Evolutionary conservation across 2,113 vertebrate species (phyloP).

Genomic region (Ptyas mucosa): DNA sequence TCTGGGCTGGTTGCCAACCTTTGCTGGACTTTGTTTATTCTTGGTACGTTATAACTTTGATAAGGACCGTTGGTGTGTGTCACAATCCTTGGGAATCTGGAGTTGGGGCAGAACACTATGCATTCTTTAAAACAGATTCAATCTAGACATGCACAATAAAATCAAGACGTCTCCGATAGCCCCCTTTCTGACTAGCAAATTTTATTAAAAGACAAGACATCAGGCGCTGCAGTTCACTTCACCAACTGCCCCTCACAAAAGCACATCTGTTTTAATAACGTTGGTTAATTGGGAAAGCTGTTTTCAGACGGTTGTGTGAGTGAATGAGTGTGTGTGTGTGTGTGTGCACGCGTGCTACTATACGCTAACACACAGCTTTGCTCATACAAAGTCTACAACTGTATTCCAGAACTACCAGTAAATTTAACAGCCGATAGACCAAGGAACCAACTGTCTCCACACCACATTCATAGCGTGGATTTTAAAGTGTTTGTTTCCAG

Average conservation of each 20-base stretch:
- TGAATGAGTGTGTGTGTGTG: too few species aligned
- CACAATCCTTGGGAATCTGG: too few species aligned
- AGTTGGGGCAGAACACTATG: too few species aligned
- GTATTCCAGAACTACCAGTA: neutral
- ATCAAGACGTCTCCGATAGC: too few species aligned
- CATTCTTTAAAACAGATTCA: too few species aligned
- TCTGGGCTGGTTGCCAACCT: too few species aligned
- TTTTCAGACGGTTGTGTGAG: neutral
- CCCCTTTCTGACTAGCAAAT: too few species aligned
- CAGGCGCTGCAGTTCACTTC: neutral
- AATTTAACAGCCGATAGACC: neutral
- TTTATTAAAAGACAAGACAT: too few species aligned
- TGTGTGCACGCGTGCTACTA: neutral
- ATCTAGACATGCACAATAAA: too few species aligned
- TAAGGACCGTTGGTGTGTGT: too few species aligned
- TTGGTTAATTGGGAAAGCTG: neutral
- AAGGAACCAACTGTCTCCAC: neutral
- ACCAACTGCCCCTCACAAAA: neutral
- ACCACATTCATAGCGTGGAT: neutral
- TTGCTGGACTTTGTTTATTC: too few species aligned
- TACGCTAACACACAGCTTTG: neutral
- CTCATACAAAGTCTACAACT: neutral
- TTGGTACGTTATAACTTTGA: too few species aligned
- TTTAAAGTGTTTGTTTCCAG: neutral
- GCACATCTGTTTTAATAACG: neutral